A percentile compares a stretch with the other conserved stretches of the same genome.
Evolutionary conservation across 2,888 invertebrate species (phyloP).

Genomic region (Aporophyla nigra): DNA sequence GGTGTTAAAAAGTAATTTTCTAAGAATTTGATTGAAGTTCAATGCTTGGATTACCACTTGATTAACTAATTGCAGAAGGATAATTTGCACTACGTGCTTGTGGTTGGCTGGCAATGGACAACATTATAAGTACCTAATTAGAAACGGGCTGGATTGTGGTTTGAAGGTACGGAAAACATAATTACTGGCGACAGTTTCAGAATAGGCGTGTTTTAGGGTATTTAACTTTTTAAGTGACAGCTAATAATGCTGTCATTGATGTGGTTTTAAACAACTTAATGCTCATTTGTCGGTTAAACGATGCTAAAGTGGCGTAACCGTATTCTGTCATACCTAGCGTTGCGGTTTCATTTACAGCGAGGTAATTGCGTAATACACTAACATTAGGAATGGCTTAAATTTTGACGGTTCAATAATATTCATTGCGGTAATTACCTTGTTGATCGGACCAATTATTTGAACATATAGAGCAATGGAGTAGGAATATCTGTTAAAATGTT

Average conservation of each 20-base stretch:
- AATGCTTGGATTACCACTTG: background rate
- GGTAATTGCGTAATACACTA: too few species aligned
- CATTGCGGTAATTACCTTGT: too few species aligned
- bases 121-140: slow-evolving; percentile 21
- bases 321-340: background rate
- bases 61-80: slow-evolving; percentile 20
- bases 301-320: slow-evolving; percentile 2
- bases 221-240: slow-evolving; percentile 31
- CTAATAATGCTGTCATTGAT: slow-evolving; percentile 17
- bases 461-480: too few species aligned
- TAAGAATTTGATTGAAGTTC: slow-evolving; percentile 22
- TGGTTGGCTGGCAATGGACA: background rate
- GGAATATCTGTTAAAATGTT: too few species aligned
- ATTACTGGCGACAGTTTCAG: slow-evolving; percentile 9
- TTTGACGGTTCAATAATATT: too few species aligned
- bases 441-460: too few species aligned
- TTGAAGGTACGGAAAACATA: background rate
- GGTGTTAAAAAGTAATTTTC: slow-evolving; percentile 31
- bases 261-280: slow-evolving; percentile 16
- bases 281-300: slow-evolving; percentile 21
- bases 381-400: too few species aligned
- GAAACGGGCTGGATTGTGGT: slow-evolving; percentile 21
- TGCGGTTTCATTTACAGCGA: slow-evolving; percentile 12
- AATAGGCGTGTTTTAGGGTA: slow-evolving; percentile 45
- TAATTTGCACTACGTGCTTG: slow-evolving; percentile 20